These are phyloP conservation scores for Diachasma alloeum DNA, from an alignment of 1,140 invertebrate genomes.

Conservation along the genomic window DNA sequence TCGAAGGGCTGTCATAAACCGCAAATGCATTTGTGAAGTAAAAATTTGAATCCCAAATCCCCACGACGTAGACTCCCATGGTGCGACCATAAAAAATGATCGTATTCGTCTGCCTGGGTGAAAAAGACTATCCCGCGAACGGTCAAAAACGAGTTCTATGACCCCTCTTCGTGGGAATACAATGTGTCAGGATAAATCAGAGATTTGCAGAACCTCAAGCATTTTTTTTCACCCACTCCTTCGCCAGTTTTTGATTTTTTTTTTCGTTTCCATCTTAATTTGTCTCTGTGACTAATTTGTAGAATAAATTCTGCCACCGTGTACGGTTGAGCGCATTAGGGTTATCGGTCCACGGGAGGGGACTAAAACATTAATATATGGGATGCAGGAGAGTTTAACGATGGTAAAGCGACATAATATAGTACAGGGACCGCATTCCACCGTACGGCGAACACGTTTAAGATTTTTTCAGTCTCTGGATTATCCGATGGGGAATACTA, in stretches of 20 bases:
- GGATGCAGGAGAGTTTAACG: conserved; percentile 18
- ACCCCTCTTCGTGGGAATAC: not conserved
- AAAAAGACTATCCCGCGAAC: not conserved
- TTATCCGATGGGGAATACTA: not conserved
- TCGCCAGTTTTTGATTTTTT: not conserved
- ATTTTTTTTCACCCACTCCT: not conserved
- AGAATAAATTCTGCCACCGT: not conserved
- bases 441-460: conserved; percentile 47
- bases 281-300: not conserved
- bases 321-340: not conserved
- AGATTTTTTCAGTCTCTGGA: conserved; percentile 5
- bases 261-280: not conserved
- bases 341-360: not conserved
- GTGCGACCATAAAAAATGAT: conserved; percentile 19
- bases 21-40: not conserved
- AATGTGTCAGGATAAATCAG: conserved; percentile 12
- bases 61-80: not conserved
- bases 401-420: conserved; percentile 19
- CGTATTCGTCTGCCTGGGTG: conserved; percentile 1
- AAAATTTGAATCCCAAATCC: not conserved
- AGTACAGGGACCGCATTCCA: conserved; percentile 50
- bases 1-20: not conserved
- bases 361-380: conserved; percentile 28
- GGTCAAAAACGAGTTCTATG: conserved; percentile 17
- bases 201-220: not conserved